Evolutionary conservation across 2,113 vertebrate genomes (phyloP), one percentile per base, ranked within the genome.

Genomic region (Oryzias melastigma): DNA sequence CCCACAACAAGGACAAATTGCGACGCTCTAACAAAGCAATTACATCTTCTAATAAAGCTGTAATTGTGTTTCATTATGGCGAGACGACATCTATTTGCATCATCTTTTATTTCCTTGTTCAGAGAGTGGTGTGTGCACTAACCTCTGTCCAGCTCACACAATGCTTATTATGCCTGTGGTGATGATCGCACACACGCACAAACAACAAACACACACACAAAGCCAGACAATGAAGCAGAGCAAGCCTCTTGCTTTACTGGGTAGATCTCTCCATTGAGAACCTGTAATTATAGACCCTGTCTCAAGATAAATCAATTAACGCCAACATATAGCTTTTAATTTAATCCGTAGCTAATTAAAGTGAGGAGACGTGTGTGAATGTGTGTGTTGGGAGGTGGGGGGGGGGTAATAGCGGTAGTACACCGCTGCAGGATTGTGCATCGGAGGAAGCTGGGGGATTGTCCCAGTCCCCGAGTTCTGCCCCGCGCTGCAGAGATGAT

Each of bases 281-380:
- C 80, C 87, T 87, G 87, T 91, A 92, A 91, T 91, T 91, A 92
- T 85, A 88, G 75, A 83, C 77, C 85, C 72, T 77, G 83, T 90
- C 86, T 89, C 76, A 80, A 85, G 87, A 92, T 90, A 88, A 90
- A 91, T 91, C 89, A 91, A 91, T 92, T 90, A 91, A 87, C 73
- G 44, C 58, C 78, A 90, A 86, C 86, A 84, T 88, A 89, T 88
- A 90, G 90, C 87, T 89, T 89, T 91, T 89, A 90, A 91, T 91
- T 88, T 88, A 91, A 89, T 91, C 83, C 59, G 60, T 56, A 85
- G 85, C 83, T 90, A 92, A 91, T 91, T 90, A 91, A 88, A 87
- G 81, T 73, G 82, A 82, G 75, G 66, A 70, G 69, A 75, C 74
- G 45, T 41, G 66, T 12, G 43, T 62, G 71, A 62, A 71, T 35